Conservation (phyloP, 2,888 invertebrate genomes). For the Drosophila neonasuta region DNA sequence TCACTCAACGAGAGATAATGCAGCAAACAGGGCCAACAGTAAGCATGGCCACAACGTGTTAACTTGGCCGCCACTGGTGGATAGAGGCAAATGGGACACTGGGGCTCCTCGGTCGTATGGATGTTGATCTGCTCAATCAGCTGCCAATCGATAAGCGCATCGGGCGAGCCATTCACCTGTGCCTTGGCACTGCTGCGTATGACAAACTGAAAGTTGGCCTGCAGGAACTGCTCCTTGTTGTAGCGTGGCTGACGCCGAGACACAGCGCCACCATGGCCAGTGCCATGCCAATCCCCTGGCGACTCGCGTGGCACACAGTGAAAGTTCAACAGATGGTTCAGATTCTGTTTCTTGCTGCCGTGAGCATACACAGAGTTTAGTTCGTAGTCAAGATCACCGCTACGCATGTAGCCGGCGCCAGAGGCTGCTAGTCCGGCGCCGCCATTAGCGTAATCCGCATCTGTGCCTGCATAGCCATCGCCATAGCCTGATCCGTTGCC, state of each 20-base stretch:
- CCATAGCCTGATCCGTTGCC: slow-evolving; percentile 57
- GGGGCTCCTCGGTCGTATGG: slow-evolving; percentile 86
- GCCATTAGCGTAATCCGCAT: slow-evolving; percentile 75
- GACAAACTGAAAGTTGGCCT: slow-evolving; percentile 98
- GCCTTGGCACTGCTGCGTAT: slow-evolving; percentile 91
- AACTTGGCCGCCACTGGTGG: slow-evolving; percentile 94
- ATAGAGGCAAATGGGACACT: slow-evolving; percentile 96
- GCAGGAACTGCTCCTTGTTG: slow-evolving; percentile 96
- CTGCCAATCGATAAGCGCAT: slow-evolving; percentile 95
- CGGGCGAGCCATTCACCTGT: slow-evolving; percentile 90
- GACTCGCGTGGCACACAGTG: slow-evolving; percentile 88
- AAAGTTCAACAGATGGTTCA: slow-evolving; percentile 97
- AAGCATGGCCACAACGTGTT: slow-evolving; percentile 96
- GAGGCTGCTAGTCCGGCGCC: slow-evolving; percentile 80
- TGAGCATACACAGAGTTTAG: slow-evolving; percentile 91
- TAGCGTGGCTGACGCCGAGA: slow-evolving; percentile 85
- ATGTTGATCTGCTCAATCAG: slow-evolving; percentile 94
- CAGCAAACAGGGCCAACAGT: slow-evolving; percentile 97
- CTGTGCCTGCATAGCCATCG: slow-evolving; percentile 62
- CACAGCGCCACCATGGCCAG: slow-evolving; percentile 45
- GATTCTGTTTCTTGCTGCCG: slow-evolving; percentile 95
- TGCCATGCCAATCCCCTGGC: slow-evolving; percentile 58
- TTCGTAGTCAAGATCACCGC: slow-evolving; percentile 83
- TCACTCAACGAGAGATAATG: slow-evolving; percentile 95
- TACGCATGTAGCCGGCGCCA: slow-evolving; percentile 61